Evolutionary conservation across 2,113 vertebrate species (phyloP).

Genomic region (Leucoraja erinaceus): DNA sequence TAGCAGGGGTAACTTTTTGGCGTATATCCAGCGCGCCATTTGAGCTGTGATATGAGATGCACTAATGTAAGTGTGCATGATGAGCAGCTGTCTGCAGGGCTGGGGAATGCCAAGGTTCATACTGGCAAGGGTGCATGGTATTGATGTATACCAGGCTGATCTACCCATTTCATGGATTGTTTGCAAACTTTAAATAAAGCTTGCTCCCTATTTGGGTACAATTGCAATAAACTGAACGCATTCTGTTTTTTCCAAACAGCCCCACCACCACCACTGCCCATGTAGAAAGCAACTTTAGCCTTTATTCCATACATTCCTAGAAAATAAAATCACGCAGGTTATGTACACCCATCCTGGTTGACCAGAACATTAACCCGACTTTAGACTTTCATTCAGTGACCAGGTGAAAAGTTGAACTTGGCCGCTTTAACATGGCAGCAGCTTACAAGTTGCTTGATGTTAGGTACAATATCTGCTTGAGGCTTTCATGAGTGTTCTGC

Average conservation of each 20-base stretch:
- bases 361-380: conserved; percentile 2
- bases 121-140: neutral
- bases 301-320: conserved; percentile 26
- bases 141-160: neutral
- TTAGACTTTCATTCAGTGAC: neutral
- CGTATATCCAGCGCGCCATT: neutral
- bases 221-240: neutral
- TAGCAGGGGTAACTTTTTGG: neutral
- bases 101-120: neutral
- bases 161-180: neutral
- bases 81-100: neutral
- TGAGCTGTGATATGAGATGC: neutral
- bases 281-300: neutral
- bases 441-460: conserved; percentile 4
- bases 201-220: neutral
- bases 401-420: neutral
- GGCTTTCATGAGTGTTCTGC: conserved; percentile 8
- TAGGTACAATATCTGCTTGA: neutral
- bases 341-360: neutral
- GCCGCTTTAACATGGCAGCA: conserved; percentile 14
- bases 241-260: neutral
- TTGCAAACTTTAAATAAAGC: neutral
- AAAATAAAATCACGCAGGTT: neutral
- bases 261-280: neutral
- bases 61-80: neutral